Evolutionary conservation across 2,113 vertebrate species (phyloP), one percentile per base, ranked within the genome.

Genomic region (Catagonus wagneri): DNA sequence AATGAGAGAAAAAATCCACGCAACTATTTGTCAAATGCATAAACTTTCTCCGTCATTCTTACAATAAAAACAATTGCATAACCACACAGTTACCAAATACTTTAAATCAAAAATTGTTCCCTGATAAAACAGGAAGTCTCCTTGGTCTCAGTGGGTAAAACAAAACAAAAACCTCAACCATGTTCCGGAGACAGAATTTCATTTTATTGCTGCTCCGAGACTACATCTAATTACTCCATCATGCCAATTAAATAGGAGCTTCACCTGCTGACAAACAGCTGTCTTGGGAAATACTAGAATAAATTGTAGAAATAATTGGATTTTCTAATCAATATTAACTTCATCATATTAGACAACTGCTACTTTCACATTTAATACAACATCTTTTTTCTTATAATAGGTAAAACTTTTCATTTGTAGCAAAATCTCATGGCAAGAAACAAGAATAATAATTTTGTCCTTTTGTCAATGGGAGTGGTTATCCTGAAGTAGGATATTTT

Each of bases 291-390:
- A 89, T 20, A 79, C 61, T 94, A 96, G 74, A 95, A 96, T 75
- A 97, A 94, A 91, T 3, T 69, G 16, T 52, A 97, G 58, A 84
- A 97, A 94, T 88, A 96, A 97, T 19, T 95, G 61, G 56, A 69
- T 96, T 96, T 89, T 90, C 95, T 95, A 96, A 97, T 97, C 97
- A 95, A 96, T 96, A 97, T 94, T 93, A 86, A 74, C 32, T 96
- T 88, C 85, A 84, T 90, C 69, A 79, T 89, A 89, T 61, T 79
- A 72, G 54, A 66, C 29, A 95, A 36, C 75, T 61, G 63, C 75
- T 95, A 72, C 19, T 92, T 94, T 96, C 75, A 68, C 61, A 32
- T 36, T 90, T 52, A 93, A 72, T 68, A 61, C 2, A 44, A 63
- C 54, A 56, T 44, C 68, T 60, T 86, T 85, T 85, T 93, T 88